Base-by-base conservation (phyloP, 2,113 vertebrate genomes). In the Gymnobelideus leadbeateri region DNA sequence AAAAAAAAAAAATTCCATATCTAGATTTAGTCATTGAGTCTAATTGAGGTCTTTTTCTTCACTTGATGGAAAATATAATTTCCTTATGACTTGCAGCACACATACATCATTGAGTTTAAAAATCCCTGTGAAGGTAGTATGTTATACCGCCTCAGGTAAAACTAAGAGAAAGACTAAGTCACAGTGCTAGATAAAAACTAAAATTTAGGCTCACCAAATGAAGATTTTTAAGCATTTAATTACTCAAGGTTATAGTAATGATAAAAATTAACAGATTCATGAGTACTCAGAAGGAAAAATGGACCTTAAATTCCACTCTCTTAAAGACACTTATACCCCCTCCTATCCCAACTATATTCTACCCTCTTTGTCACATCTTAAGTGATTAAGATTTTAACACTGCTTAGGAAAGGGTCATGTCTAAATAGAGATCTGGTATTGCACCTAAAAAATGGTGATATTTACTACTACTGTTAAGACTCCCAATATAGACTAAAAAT, bases 301-400 rank as follows among this genome's bases (percentile, higher is more conserved):
- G 12, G 68, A 24, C 49, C 21, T 6, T 7, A 26, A 52, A 8
- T 84, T 9, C 8, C 2, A 43, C 2, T 2, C 8, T 9, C 53
- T 11, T 3, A 1, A 37, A 25, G 47, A 24, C 24, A 3, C 49
- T 3, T 54, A n/a, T n/a, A 6, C 14, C 61, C 61, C 61, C 37
- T 77, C 3, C 23, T 0, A 31, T 19, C 12, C 28, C 37, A 7
- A 47, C 0, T 0, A 8, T 0, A 51, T 3, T 89, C 55, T 0
- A 3, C 0, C 2, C 0, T 24, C 57, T 55, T 8, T 10, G 31
- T 51, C 51, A 8, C 3, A 11, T 24, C 10, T 61, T 31, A 57
- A 57, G 55, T 57, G 53, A n/a, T 1, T 19, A 43, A 84, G 21
- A 49, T 11, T 3, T 37, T 24, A 46, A 1, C 3, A 3, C 53